These are phyloP conservation scores for Chironomus tepperi DNA, from an alignment of 1,140 invertebrate genomes.

Conservation along the genomic window DNA sequence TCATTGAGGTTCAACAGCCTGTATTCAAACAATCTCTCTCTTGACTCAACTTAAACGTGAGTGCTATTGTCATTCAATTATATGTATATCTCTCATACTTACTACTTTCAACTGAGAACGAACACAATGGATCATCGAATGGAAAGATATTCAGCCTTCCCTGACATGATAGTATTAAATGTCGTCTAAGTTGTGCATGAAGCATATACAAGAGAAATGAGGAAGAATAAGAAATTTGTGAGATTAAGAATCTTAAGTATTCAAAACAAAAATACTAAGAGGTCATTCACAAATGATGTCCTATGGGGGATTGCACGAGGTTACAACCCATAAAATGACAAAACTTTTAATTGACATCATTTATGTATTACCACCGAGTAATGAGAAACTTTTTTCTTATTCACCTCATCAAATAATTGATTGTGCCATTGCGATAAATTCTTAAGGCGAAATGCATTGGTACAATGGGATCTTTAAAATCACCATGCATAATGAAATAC, in stretches of 20 bases:
- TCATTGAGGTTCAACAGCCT: background rate
- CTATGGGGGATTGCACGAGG: no score
- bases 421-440: slow-evolving; percentile 84
- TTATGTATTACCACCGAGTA: background rate
- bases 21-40: no score
- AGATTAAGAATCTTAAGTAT: slow-evolving; percentile 26
- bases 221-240: slow-evolving; percentile 32
- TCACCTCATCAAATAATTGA: slow-evolving; percentile 85
- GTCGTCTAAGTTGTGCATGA: slow-evolving; percentile 47
- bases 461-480: slow-evolving; percentile 85
- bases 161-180: slow-evolving; percentile 85
- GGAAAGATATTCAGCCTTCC: slow-evolving; percentile 89
- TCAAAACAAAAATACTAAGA: background rate
- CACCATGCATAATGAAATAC: slow-evolving; percentile 91
- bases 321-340: no score
- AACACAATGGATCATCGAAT: slow-evolving; percentile 89
- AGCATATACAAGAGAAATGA: slow-evolving; percentile 23
- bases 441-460: slow-evolving; percentile 83
- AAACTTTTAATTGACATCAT: no score
- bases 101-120: slow-evolving; percentile 92
- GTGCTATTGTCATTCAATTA: background rate
- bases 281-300: background rate
- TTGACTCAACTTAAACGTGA: background rate
- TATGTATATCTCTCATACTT: slow-evolving; percentile 46
- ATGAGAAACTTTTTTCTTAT: slow-evolving; percentile 27